Conservation (phyloP, 2,888 invertebrate species). For the Brachypalpus laphriformis region DNA sequence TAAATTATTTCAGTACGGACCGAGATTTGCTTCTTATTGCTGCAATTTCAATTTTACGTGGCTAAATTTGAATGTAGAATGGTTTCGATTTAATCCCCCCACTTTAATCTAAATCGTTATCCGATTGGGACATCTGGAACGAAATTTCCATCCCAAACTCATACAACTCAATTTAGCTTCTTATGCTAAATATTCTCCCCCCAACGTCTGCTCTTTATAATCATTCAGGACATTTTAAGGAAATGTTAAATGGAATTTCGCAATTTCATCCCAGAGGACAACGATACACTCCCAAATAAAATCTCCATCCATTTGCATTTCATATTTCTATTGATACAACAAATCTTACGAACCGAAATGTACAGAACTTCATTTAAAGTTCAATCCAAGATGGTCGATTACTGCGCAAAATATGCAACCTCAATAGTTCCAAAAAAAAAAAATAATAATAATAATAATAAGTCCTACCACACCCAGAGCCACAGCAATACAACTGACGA, state of each 20-base stretch:
- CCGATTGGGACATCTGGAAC: too few species aligned
- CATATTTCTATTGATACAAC: neutral
- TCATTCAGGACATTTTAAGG: neutral
- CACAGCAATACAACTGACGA: conserved; percentile 19
- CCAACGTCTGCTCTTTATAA: neutral
- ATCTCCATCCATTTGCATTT: conserved; percentile 24
- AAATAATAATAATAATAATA: neutral
- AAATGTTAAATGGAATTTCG: neutral
- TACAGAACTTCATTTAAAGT: conserved; percentile 23
- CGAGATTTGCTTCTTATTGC: too few species aligned
- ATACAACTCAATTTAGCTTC: neutral
- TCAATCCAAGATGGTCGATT: conserved; percentile 31
- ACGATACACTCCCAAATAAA: neutral
- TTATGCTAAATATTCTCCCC: neutral
- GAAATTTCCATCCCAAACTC: too few species aligned
- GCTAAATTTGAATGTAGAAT: too few species aligned
- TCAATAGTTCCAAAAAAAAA: conserved; percentile 6
- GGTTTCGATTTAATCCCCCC: too few species aligned
- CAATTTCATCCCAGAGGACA: neutral
- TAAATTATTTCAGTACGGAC: too few species aligned
- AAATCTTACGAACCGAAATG: neutral
- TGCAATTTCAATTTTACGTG: too few species aligned
- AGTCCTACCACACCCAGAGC: neutral
- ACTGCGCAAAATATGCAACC: conserved; percentile 34
- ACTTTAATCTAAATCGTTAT: too few species aligned